Conservation (phyloP, 2,888 invertebrate species). For the Disparrhopalites patrizii region DNA sequence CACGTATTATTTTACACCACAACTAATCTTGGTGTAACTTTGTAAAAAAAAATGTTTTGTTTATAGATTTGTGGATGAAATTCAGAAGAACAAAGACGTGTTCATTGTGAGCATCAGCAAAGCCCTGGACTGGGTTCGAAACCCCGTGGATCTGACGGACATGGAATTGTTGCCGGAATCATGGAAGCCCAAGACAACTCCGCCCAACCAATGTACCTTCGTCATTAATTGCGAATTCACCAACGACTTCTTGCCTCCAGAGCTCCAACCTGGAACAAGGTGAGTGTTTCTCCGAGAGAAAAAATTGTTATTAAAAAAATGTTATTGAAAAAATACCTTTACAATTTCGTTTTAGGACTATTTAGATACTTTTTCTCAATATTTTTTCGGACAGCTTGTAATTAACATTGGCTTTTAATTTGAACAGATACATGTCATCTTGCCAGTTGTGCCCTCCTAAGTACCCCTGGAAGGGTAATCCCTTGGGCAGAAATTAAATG, state of each 20-base stretch:
- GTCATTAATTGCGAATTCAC: conserved; percentile 22
- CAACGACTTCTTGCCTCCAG: neutral
- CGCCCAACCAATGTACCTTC: conserved; percentile 10
- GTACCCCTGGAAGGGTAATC: conserved; percentile 61
- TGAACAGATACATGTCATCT: conserved; percentile 55
- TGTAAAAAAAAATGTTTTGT: too few relatives aligned
- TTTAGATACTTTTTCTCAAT: too few relatives aligned
- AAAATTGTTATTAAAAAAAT: too few relatives aligned
- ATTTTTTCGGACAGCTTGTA: too few relatives aligned
- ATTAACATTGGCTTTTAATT: too few relatives aligned
- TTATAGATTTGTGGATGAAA: conserved; percentile 56
- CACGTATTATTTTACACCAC: too few relatives aligned
- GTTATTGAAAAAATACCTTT: too few relatives aligned
- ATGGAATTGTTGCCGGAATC: neutral
- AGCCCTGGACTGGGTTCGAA: conserved; percentile 59
- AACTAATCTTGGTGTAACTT: too few relatives aligned
- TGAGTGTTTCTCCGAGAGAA: too few relatives aligned
- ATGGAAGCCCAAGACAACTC: neutral
- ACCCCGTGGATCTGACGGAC: conserved; percentile 53
- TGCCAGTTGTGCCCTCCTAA: conserved; percentile 56
- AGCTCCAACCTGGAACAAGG: conserved; percentile 5
- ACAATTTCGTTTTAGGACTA: too few relatives aligned
- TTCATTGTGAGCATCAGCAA: conserved; percentile 58
- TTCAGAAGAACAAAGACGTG: conserved; percentile 58
- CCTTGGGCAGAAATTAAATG: conserved; percentile 51